These are phyloP conservation scores for Plagiodera versicolora DNA, from an alignment of 2,888 invertebrate genomes.

Conservation along the genomic window DNA sequence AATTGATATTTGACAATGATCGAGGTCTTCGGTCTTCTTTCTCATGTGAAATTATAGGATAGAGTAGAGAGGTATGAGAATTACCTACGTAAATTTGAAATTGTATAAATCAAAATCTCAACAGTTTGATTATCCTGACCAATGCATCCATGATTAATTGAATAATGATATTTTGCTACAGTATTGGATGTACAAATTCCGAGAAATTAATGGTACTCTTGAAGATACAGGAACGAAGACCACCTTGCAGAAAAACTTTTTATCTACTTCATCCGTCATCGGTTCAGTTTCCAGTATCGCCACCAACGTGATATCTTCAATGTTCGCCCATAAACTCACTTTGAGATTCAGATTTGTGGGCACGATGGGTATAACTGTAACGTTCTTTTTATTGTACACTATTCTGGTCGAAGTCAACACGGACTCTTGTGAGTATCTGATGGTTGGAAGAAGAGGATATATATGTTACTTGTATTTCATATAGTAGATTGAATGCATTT, in stretches of 20 bases:
- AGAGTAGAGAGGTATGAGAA: too few species aligned
- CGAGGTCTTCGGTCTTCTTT: too few species aligned
- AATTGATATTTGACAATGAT: too few species aligned
- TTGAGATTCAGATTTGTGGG: background rate
- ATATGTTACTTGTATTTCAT: too few species aligned
- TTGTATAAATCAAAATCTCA: too few species aligned
- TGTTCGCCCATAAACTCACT: background rate
- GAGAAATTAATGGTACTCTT: background rate
- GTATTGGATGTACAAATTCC: constrained; percentile 13
- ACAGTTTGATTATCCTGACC: too few species aligned
- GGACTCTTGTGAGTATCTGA: background rate
- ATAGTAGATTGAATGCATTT: too few species aligned
- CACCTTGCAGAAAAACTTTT: constrained; percentile 1
- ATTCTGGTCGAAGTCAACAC: background rate
- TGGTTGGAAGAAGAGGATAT: too few species aligned
- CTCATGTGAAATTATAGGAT: too few species aligned
- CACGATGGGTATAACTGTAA: background rate
- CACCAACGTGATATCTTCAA: background rate
- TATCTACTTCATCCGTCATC: background rate
- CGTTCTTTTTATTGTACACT: background rate
- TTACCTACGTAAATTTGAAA: too few species aligned
- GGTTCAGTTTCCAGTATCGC: constrained; percentile 2
- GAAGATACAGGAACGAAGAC: background rate
- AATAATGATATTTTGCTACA: background rate
- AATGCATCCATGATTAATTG: too few species aligned